Evolutionary conservation across 2,113 vertebrate genomes (phyloP), one percentile per base, ranked within the genome.

Genomic region (Amazona guildingii): DNA sequence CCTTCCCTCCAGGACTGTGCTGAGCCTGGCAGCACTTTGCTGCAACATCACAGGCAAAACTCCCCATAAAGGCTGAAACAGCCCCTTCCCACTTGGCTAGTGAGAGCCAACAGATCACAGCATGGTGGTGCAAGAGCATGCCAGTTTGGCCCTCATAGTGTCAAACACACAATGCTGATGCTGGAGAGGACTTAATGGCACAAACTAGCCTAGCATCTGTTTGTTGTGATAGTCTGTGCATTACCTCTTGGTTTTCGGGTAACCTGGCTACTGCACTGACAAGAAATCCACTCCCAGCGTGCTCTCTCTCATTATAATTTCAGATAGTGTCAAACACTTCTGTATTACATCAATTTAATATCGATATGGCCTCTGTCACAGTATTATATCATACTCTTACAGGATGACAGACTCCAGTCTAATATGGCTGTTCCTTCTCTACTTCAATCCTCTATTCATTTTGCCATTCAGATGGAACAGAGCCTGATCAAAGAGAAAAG

Each of bases 281-380:
- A 91, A 83, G 74, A 94, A 92, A 95, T 39, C 55, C 39, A 74
- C 63, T 88, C 39, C 55, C 57, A 28, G 48, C 24, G 63, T 88
- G 23, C 69, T 82, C 39, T 20, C 39, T 87, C 86, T 93, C 74
- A 69, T 95, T 88, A 86, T 52, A 92, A 81, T 97, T 96, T 88
- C 74, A 92, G 82, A 85, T 25, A 93, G 74, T 44, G 54, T 86
- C 91, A 86, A 97, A 39, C 48, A 68, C 52, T 93, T 90, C 83
- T 57, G 69, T 89, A 64, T 90, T 80, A 90, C 63, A 87, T 67
- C 79, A 90, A 52, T 89, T 94, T 92, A 96, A 85, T 90, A 93
- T 87, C 87, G 52, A 85, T 91, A 96, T 31, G 54, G 93, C 61
- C 68, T 96, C 89, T 87, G 64, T 78, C 85, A 88, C 2, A 8